Evolutionary conservation across 2,113 vertebrate genomes (phyloP).

Genomic region (Sceloporus tristichus): DNA sequence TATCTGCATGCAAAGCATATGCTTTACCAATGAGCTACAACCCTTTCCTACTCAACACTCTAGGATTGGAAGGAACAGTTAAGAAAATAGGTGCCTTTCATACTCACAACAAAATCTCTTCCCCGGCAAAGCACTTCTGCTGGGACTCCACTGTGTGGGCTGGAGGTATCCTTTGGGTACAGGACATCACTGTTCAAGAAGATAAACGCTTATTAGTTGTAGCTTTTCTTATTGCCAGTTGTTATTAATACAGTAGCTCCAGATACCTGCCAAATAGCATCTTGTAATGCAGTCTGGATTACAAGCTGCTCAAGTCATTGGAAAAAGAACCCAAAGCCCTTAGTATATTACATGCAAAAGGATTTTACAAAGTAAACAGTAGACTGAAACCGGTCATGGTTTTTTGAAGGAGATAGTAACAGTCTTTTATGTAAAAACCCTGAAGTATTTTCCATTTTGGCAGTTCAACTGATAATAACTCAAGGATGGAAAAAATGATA

Average conservation of each 20-base stretch:
- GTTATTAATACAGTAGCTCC: no score
- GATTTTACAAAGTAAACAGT: not conserved
- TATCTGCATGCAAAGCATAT: no score
- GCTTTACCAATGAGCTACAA: no score
- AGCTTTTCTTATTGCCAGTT: not conserved
- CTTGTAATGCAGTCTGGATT: not conserved
- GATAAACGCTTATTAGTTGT: slow-evolving; percentile 37
- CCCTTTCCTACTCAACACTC: no score
- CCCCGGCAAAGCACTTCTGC: slow-evolving; percentile 96
- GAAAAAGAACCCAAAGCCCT: not conserved
- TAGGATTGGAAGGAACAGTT: not conserved
- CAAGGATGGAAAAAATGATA: no score
- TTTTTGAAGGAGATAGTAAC: no score
- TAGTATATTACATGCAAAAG: not conserved
- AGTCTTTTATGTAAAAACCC: no score
- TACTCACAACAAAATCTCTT: slow-evolving; percentile 95
- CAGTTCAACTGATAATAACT: no score
- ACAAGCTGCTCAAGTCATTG: not conserved
- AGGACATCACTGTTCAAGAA: slow-evolving; percentile 89
- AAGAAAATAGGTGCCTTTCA: not conserved
- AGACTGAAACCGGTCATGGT: no score
- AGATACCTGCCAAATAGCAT: not conserved
- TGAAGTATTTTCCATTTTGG: no score
- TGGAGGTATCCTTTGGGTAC: slow-evolving; percentile 95
- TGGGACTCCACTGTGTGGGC: slow-evolving; percentile 94